phyloP scores from a whole-genome alignment of 2,113 vertebrate genomes.

The Pyxicephalus adspersus region DNA sequence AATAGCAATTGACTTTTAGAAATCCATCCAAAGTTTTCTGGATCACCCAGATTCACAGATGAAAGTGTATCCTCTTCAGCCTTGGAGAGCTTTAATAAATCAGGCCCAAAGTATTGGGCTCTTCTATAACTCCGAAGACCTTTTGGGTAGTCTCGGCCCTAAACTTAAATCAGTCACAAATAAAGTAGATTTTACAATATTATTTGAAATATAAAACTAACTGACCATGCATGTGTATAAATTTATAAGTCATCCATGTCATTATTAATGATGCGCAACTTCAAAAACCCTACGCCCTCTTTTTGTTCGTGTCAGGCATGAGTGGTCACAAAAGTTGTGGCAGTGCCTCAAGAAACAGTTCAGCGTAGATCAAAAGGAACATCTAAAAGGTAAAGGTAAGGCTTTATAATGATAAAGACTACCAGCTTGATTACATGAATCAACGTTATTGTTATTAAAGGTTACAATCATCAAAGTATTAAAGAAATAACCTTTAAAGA shows the following conservation, averaged over 20 bases:
- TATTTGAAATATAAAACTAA: too few species aligned
- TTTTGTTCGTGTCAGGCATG: slow-evolving; percentile 39
- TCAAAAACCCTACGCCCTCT: slow-evolving; percentile 21
- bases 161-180: neutral
- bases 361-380: slow-evolving; percentile 37
- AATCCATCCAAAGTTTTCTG: too few species aligned
- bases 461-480: slow-evolving; percentile 22
- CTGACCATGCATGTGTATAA: neutral
- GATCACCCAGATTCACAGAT: too few species aligned
- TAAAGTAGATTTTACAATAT: too few species aligned
- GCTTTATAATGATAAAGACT: neutral
- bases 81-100: too few species aligned
- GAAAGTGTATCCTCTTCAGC: too few species aligned
- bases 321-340: slow-evolving; percentile 23
- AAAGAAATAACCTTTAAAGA: slow-evolving; percentile 10
- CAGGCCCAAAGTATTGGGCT: too few species aligned
- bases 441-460: slow-evolving; percentile 35
- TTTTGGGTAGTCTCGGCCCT: too few species aligned
- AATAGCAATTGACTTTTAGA: too few species aligned
- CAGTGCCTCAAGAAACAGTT: slow-evolving; percentile 23
- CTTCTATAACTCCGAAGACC: too few species aligned
- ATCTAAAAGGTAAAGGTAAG: neutral
- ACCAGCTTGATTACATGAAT: neutral
- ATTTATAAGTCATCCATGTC: slow-evolving; percentile 16
- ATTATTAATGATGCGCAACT: slow-evolving; percentile 18